Percentiles rank a stretch among this genome's conserved stretches.
These are phyloP conservation scores for Vombatus ursinus DNA, from an alignment of 2,113 vertebrate species.

Conservation along the genomic window DNA sequence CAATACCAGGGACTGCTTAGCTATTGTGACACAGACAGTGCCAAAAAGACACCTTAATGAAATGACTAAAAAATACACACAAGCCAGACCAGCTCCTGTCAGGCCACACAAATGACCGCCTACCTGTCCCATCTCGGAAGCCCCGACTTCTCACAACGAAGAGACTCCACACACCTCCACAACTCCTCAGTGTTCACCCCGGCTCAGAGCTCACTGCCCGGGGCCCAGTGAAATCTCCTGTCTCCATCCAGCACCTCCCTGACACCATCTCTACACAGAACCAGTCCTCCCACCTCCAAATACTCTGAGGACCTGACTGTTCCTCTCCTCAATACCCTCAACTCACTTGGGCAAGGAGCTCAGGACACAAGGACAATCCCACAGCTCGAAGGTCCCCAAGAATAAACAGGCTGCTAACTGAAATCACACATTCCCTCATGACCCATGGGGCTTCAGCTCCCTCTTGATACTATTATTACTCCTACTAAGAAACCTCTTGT, in stretches of 20 bases:
- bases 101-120: conserved; percentile 52
- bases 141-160: conserved; percentile 66
- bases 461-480: conserved; percentile 73
- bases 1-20: conserved; percentile 45
- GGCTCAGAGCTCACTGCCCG: conserved; percentile 56
- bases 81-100: conserved; percentile 65
- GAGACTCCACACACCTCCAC: conserved; percentile 67
- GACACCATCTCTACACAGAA: conserved; percentile 63
- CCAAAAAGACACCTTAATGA: conserved; percentile 61
- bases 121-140: conserved; percentile 73
- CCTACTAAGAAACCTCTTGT: conserved; percentile 78
- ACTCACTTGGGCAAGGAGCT: conserved; percentile 67
- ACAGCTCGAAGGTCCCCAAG: conserved; percentile 75
- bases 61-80: conserved; percentile 56
- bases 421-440: conserved; percentile 72
- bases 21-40: conserved; percentile 52
- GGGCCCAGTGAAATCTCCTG: conserved; percentile 64
- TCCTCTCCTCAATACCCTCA: conserved; percentile 64
- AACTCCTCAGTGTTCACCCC: conserved; percentile 55
- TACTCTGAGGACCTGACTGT: conserved; percentile 76
- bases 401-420: conserved; percentile 68
- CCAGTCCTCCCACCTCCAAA: conserved; percentile 66
- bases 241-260: conserved; percentile 59
- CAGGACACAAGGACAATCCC: conserved; percentile 74
- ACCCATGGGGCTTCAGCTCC: conserved; percentile 71